These are phyloP conservation scores for Drosophila differens DNA, from an alignment of 2,888 invertebrate species.

Conservation along the genomic window DNA sequence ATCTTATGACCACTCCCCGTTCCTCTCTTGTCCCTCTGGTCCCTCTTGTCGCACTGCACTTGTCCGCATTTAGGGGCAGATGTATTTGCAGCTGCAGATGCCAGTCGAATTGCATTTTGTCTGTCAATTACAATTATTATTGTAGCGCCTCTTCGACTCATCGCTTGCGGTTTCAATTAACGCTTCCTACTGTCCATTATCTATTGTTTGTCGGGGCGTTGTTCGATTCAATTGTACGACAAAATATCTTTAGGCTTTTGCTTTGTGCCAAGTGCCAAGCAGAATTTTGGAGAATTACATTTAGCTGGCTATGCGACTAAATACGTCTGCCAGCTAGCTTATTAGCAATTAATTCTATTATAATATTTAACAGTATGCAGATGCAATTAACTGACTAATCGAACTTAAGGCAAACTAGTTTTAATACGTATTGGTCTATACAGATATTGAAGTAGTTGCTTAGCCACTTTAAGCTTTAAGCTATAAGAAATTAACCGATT, in stretches of 20 bases:
- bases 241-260: conserved; percentile 65
- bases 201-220: conserved; percentile 65
- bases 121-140: conserved; percentile 72
- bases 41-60: conserved; percentile 50
- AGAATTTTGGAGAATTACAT: neutral
- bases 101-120: conserved; percentile 42
- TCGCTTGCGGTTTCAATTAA: conserved; percentile 81
- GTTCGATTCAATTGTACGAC: conserved; percentile 62
- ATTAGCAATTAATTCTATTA: neutral
- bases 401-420: neutral
- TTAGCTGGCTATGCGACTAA: neutral
- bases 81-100: conserved; percentile 37
- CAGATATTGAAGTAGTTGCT: rapidly evolving
- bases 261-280: conserved; percentile 17
- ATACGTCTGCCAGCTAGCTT: too few species aligned
- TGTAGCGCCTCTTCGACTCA: conserved; percentile 35
- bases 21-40: neutral
- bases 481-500: neutral
- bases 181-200: conserved; percentile 79
- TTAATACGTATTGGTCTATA: neutral
- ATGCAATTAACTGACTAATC: neutral
- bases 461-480: neutral
- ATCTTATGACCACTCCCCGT: conserved; percentile 18
- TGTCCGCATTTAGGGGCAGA: conserved; percentile 50
- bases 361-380: neutral